Evolutionary conservation across 1,140 invertebrate species (phyloP).

Genomic region (Rhopalosiphum maidis): DNA sequence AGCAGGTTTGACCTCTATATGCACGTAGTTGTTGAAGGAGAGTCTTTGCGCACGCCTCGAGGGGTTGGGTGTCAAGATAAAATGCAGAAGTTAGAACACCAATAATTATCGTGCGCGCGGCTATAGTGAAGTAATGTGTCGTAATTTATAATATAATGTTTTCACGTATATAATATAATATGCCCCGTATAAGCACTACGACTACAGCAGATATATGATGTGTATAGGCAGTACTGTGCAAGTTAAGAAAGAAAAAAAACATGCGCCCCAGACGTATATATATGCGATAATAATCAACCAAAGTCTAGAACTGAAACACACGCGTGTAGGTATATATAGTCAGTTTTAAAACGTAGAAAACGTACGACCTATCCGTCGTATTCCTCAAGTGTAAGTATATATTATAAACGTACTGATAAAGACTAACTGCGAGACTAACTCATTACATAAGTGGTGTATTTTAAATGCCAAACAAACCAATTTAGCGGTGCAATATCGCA

Average conservation of each 20-base stretch:
- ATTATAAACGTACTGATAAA: neutral
- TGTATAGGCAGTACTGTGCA: neutral
- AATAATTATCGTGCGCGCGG: slow-evolving; percentile 29
- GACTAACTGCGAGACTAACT: neutral
- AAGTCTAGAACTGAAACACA: neutral
- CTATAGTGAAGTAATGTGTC: slow-evolving; percentile 26
- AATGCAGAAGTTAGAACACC: slow-evolving; percentile 19
- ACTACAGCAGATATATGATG: neutral
- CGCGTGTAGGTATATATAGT: neutral
- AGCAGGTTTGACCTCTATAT: slow-evolving; percentile 25
- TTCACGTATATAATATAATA: slow-evolving; percentile 15
- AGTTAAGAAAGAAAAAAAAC: neutral
- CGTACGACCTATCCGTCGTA: neutral
- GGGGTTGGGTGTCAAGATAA: slow-evolving; percentile 40
- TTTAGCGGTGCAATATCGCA: neutral
- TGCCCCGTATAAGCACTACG: neutral
- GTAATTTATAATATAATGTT: slow-evolving; percentile 45
- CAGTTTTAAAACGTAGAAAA: neutral
- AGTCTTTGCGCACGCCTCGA: slow-evolving; percentile 30
- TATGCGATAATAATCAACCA: slow-evolving; percentile 16
- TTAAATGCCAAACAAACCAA: neutral
- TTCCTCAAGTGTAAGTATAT: neutral
- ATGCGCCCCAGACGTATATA: neutral
- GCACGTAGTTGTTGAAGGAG: slow-evolving; percentile 1
- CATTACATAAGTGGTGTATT: neutral